Base-by-base conservation (phyloP, 2,888 invertebrate species). In the Copidosoma aretas region DNA sequence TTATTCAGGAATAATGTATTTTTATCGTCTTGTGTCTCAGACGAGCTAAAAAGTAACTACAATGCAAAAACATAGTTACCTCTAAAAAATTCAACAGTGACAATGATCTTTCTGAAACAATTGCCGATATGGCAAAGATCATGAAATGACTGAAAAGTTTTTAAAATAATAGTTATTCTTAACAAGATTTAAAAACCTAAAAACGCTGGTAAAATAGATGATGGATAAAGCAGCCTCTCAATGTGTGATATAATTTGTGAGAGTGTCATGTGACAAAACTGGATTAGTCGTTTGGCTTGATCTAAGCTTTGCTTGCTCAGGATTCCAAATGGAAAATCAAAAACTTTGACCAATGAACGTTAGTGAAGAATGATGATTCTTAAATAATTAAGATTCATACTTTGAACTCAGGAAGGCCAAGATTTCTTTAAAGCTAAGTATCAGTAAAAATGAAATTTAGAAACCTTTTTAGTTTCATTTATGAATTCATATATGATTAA, bases 331-430 rank as follows among this genome's bases (percentile, higher is more conserved):
- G 66, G 24, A 51, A 66, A 65, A 54, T 54, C 24, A 39, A 52
- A 41, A 66, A 60, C 53, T 71, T n/a, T 67, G 64, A 71, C 67
- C 60, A 68, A 71, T 61, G 67, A 67, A 22, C 41, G 57, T 60
- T 60, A 66, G 54, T 52, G 39, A 68, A 68, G 46, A 60, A 71
- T 62, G 65, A 59, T 68, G 65, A 62, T 63, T 52, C 32, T 5
- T 3, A 32, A 65, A 65, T 49, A 22, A 67, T 64, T 70, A 67
- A 61, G 58, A 59, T 67, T 71, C 56, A 62, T 68, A 68, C 22
- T 71, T 68, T 49, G 43, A 71, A 63, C 71, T 71, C 71, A 71
- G 65, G 65, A 68, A 71, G 65, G 71, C 63, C 57, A 67, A 71
- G 57, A 65, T 61, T 65, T 68, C 62, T 60, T 67, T 60, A 25